Percentiles rank a stretch among this genome's conserved stretches.
These are phyloP conservation scores for Manacus vitellinus DNA, from an alignment of 2,113 vertebrate genomes.

Conservation along the genomic window DNA sequence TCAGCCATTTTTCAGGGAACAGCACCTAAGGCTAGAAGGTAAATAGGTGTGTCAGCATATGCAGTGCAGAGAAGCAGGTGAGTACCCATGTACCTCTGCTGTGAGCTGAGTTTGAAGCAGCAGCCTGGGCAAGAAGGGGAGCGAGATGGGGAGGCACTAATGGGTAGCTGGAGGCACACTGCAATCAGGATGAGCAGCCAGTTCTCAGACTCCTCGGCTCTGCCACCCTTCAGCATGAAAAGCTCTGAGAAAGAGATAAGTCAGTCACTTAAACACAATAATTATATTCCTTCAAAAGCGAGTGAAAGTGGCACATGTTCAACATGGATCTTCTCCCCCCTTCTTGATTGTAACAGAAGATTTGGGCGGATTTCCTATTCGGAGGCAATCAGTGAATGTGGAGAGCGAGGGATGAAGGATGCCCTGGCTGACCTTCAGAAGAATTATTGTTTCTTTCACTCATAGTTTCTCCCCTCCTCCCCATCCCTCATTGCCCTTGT, in stretches of 20 bases:
- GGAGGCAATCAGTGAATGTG: constrained; percentile 58
- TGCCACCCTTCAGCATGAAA: constrained; percentile 9
- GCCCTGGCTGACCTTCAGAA: constrained; percentile 70
- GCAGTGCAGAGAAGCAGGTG: neutral
- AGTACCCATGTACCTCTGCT: neutral
- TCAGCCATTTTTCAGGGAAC: neutral
- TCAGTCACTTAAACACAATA: constrained; percentile 49
- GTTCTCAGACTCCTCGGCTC: neutral
- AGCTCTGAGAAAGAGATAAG: constrained; percentile 39
- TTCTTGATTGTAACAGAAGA: constrained; percentile 53
- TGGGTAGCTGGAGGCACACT: neutral
- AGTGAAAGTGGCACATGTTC: constrained; percentile 31
- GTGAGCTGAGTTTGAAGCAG: neutral
- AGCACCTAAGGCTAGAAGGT: neutral
- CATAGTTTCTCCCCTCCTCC: neutral
- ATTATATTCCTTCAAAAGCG: constrained; percentile 62
- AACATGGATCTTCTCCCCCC: neutral
- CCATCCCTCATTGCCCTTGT: neutral
- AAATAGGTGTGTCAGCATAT: neutral
- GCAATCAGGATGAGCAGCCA: neutral
- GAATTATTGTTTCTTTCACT: constrained; percentile 64
- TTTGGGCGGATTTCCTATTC: constrained; percentile 70
- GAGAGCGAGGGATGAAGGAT: constrained; percentile 34
- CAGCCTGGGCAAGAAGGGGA: neutral
- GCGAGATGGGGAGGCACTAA: neutral